Evolutionary conservation across 2,113 vertebrate species (phyloP).

Genomic region (Psammodynastes pulverulentus): DNA sequence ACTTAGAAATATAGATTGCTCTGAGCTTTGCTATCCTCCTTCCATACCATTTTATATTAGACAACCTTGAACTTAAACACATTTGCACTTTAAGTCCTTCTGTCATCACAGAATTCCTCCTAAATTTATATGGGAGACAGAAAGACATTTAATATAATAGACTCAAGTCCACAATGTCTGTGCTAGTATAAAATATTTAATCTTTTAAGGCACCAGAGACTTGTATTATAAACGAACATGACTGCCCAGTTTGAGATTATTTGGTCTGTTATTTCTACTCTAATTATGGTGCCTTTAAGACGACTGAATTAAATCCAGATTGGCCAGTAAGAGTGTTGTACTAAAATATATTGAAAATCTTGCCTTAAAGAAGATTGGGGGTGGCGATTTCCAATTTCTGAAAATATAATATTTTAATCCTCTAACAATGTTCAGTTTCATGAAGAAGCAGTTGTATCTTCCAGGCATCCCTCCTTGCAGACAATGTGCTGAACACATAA

Average conservation of each 20-base stretch:
- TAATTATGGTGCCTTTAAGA: neutral
- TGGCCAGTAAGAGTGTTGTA: neutral
- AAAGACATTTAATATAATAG: neutral
- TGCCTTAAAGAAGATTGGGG: neutral
- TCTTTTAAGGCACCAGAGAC: neutral
- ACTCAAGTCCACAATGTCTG: neutral
- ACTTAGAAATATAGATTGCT: neutral
- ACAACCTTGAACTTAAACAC: neutral
- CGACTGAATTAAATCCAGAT: neutral
- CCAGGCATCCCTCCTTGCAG: neutral
- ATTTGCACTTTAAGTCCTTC: neutral
- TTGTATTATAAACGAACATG: neutral
- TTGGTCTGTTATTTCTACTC: neutral
- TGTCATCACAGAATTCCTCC: neutral
- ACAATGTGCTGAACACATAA: neutral
- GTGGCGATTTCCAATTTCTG: neutral
- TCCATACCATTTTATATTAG: neutral
- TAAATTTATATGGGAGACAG: neutral
- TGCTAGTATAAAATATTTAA: neutral
- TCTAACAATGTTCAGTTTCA: neutral
- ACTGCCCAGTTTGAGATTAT: neutral
- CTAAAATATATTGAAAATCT: neutral
- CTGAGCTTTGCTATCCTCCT: neutral
- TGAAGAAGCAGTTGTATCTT: neutral
- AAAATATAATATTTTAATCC: neutral